phyloP scores from a whole-genome alignment of 2,888 invertebrate genomes.

The Apomyelois bistriatella region DNA sequence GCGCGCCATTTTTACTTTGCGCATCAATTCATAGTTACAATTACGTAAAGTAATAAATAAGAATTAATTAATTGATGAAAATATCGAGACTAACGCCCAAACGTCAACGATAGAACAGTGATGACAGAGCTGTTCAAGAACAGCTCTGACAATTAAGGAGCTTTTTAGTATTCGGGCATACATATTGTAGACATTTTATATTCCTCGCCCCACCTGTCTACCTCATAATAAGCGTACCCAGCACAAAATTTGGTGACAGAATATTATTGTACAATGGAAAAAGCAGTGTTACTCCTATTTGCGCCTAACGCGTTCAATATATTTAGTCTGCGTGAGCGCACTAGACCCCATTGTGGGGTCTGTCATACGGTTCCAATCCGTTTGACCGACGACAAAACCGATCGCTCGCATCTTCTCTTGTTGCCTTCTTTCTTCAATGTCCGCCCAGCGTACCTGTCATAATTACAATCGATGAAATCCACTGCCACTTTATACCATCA shows the following conservation, averaged over 20 bases:
- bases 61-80: no score
- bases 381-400: conserved; percentile 98
- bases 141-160: no score
- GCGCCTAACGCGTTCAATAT: conserved; percentile 84
- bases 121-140: no score
- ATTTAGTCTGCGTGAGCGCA: conserved; percentile 96
- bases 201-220: not conserved
- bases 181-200: no score
- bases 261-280: not conserved
- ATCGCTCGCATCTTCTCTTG: conserved; percentile 96
- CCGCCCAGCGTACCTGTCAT: conserved; percentile 97
- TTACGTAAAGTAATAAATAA: no score
- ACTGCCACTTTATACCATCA: conserved; percentile 20
- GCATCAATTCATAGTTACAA: no score
- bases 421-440: conserved; percentile 94
- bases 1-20: no score
- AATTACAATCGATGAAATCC: conserved; percentile 65
- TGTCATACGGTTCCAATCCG: conserved; percentile 97
- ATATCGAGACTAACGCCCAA: no score
- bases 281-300: conserved; percentile 20
- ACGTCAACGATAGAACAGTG: no score
- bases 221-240: not conserved
- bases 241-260: not conserved
- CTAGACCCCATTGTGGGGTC: conserved; percentile 93
- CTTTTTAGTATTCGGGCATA: no score